Conservation (phyloP, 2,888 invertebrate genomes). For the Mesorhabditis spiculigera region DNA sequence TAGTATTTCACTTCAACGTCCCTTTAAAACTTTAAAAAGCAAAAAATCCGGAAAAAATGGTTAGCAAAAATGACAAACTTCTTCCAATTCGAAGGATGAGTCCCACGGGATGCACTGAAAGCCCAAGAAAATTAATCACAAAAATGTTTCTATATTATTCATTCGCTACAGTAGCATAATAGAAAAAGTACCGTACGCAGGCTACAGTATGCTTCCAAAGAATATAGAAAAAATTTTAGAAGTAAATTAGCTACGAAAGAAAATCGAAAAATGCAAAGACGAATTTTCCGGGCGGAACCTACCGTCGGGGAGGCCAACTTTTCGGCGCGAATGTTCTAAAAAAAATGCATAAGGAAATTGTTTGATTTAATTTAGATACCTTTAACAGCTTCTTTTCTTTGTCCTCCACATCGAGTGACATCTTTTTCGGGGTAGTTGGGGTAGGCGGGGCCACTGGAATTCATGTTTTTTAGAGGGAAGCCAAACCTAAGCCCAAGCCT, state of each 20-base stretch:
- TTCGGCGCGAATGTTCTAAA: neutral
- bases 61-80: neutral
- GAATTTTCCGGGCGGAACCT: neutral
- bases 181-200: neutral
- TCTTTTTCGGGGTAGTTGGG: neutral
- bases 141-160: too few relatives aligned
- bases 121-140: neutral
- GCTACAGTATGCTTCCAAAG: too few relatives aligned
- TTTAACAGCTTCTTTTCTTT: neutral
- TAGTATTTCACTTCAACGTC: too few relatives aligned
- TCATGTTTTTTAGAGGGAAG: too few relatives aligned
- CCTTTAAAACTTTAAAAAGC: neutral
- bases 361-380: neutral
- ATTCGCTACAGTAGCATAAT: neutral
- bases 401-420: neutral
- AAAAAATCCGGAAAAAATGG: neutral
- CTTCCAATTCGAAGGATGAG: slow-evolving; percentile 1
- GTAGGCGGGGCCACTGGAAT: neutral
- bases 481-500: too few relatives aligned
- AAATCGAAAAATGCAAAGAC: neutral
- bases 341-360: neutral
- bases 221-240: too few relatives aligned
- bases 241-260: neutral
- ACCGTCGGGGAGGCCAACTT: slow-evolving; percentile 2
- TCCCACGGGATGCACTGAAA: slow-evolving; percentile 6